These are phyloP conservation scores for Peromyscus eremicus DNA, from an alignment of 2,797 vertebrate genomes.

Conservation along the genomic window DNA sequence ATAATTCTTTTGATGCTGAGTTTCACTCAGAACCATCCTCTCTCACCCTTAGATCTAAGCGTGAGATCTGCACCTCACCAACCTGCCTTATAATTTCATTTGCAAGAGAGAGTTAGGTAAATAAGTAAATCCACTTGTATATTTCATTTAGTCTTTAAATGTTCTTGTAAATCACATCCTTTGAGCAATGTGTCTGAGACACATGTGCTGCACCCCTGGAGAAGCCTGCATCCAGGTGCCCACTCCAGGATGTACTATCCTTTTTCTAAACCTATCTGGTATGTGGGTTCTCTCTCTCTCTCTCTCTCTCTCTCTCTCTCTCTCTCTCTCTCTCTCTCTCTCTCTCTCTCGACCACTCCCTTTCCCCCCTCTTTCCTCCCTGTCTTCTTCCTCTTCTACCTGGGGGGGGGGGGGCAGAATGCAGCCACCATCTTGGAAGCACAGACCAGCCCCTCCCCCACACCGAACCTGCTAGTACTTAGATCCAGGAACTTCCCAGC, in stretches of 20 bases:
- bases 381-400: neutral
- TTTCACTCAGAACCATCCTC: neutral
- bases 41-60: neutral
- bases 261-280: neutral
- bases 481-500: neutral
- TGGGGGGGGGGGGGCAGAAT: neutral
- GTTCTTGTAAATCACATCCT: neutral
- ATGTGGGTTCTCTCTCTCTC: neutral
- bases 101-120: neutral
- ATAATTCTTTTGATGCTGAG: neutral
- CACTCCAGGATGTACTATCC: neutral
- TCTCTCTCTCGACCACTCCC: too few relatives aligned
- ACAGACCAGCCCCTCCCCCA: neutral
- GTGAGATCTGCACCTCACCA: neutral
- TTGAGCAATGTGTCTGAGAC: neutral
- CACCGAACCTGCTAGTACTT: neutral
- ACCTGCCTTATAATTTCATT: neutral
- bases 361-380: fast-evolving
- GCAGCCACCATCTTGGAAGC: neutral
- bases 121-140: neutral
- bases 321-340: neutral
- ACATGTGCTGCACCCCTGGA: neutral
- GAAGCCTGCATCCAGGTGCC: neutral
- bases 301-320: neutral
- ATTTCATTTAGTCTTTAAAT: neutral